Conservation (phyloP, 2,797 vertebrate genomes). For the Hybognathus amarus region DNA sequence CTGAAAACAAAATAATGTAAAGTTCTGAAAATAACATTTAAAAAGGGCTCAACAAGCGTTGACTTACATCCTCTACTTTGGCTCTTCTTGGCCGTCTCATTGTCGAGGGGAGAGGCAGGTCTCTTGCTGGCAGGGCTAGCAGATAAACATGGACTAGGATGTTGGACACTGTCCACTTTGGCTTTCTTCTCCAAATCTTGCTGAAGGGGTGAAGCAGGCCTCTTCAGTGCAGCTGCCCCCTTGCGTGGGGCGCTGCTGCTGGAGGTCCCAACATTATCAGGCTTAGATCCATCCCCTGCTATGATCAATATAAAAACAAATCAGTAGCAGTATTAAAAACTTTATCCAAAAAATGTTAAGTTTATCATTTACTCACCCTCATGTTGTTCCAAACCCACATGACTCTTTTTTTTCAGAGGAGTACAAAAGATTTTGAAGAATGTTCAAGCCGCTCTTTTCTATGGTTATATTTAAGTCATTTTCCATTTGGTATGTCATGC, state of each 20-base stretch:
- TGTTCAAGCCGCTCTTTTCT: not conserved
- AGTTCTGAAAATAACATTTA: not conserved
- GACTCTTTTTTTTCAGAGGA: not conserved
- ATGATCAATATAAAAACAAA: not conserved
- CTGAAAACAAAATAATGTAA: no score
- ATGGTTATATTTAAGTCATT: not conserved
- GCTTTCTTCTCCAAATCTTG: conserved; percentile 79
- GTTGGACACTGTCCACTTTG: conserved; percentile 63
- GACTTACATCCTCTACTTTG: conserved; percentile 64
- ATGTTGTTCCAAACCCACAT: no score
- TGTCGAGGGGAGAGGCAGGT: conserved; percentile 78
- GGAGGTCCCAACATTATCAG: conserved; percentile 6
- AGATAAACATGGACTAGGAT: conserved; percentile 15
- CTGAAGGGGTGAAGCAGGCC: conserved; percentile 79
- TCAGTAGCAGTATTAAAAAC: not conserved
- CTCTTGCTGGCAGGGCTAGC: conserved; percentile 69
- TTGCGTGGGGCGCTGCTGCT: conserved; percentile 77
- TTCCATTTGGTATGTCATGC: not conserved
- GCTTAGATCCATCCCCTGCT: conserved; percentile 25
- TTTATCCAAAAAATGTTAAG: not conserved
- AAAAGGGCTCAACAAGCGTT: rapidly evolving
- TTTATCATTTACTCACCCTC: no score
- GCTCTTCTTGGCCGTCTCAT: conserved; percentile 78
- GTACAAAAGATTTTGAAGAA: not conserved
- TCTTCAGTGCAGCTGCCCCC: conserved; percentile 77